phyloP scores from a whole-genome alignment of 2,797 vertebrate species.

The Channa striata region DNA sequence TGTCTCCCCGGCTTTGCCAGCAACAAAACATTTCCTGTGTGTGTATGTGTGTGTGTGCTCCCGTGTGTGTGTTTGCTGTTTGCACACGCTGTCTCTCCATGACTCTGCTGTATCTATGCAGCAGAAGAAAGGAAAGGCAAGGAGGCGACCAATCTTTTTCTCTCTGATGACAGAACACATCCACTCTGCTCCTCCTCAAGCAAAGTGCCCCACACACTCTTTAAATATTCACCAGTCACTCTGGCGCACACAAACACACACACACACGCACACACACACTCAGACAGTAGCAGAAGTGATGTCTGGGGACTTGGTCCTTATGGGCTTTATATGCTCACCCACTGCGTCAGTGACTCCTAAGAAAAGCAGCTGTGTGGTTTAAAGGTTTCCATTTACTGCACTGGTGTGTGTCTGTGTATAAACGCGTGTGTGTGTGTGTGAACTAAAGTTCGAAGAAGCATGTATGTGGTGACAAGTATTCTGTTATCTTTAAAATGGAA shows the following conservation, averaged over 20 bases:
- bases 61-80: background rate
- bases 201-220: conserved; percentile 70
- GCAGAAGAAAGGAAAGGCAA: conserved; percentile 27
- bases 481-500: conserved; percentile 5
- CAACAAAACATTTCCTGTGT: conserved; percentile 45
- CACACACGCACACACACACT: conserved; percentile 14
- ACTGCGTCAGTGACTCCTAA: conserved; percentile 49
- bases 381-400: conserved; percentile 44
- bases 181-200: conserved; percentile 65
- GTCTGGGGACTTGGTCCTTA: conserved; percentile 40
- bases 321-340: conserved; percentile 54
- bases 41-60: conserved; percentile 8
- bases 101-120: conserved; percentile 59
- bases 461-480: background rate
- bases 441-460: background rate
- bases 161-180: conserved; percentile 67
- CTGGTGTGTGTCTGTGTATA: conserved; percentile 1
- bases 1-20: conserved; percentile 24
- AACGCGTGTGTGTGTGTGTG: conserved; percentile 7
- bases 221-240: conserved; percentile 76
- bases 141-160: conserved; percentile 41
- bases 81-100: conserved; percentile 17
- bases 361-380: conserved; percentile 56
- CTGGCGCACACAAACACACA: conserved; percentile 29
- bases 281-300: conserved; percentile 8